phyloP scores from a whole-genome alignment of 2,797 vertebrate genomes.

The Paratrypauchen microcephalus region DNA sequence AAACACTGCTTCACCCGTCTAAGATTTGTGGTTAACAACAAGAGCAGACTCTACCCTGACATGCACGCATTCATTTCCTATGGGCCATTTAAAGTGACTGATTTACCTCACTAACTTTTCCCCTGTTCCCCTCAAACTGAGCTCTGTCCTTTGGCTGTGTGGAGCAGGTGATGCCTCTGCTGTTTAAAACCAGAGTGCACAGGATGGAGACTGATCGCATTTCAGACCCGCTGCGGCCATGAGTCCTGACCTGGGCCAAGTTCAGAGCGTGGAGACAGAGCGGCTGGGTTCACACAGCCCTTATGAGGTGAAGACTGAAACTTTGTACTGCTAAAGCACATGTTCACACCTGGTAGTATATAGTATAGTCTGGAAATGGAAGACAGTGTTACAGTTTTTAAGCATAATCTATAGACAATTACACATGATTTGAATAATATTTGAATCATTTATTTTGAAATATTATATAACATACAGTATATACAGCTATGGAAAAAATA shows the following conservation, averaged over 20 bases:
- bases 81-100: background rate
- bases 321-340: constrained; percentile 7
- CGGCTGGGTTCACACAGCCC: constrained; percentile 9
- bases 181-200: constrained; percentile 25
- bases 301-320: background rate
- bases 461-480: no score
- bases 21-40: background rate
- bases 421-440: background rate
- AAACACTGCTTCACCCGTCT: background rate
- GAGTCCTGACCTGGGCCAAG: constrained; percentile 34
- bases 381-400: background rate
- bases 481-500: no score
- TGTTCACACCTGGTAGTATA: constrained; percentile 18
- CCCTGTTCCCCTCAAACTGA: constrained; percentile 5
- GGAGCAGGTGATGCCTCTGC: constrained; percentile 20
- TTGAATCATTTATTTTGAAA: background rate
- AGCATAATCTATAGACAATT: background rate
- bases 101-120: constrained; percentile 18
- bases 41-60: background rate
- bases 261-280: constrained; percentile 18
- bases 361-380: constrained; percentile 2
- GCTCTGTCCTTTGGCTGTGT: constrained; percentile 25
- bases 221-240: constrained; percentile 52
- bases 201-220: constrained; percentile 58
- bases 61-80: background rate